Evolutionary conservation across 2,888 invertebrate species (phyloP), one percentile per base, ranked within the genome.

Genomic region (Macrosoma leucophasiata): DNA sequence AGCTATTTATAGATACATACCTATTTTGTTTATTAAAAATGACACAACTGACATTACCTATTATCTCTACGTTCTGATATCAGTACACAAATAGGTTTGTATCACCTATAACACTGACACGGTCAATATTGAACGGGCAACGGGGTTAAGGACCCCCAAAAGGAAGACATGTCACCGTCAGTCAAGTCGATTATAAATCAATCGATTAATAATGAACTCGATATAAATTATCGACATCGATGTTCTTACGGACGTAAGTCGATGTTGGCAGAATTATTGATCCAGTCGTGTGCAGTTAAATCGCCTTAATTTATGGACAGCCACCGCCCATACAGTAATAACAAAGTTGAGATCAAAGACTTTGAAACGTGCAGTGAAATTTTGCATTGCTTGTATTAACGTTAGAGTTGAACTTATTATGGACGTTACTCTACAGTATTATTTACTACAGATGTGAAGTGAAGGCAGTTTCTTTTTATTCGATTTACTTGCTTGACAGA

Each of bases 321-420:
- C 41, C 41, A n/a, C n/a, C 42, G 52, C 46, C 37, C 40, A 49
- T 46, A 39, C n/a, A 49, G 39, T 43, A 48, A 47, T 56, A 59
- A 62, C 58, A 54, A 51, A 57, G 46, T 49, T 36, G 43, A 56
- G 62, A 67, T 68, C 68, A 68, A 68, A 67, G 59, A 47, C 50
- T 48, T 58, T 55, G 48, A 52, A 50, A 57, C 48, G 37, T 46
- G 47, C 36, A 42, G 30, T 27, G 41, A 46, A 48, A 48, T 50
- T 43, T 33, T 41, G 41, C 33, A 39, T 37, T 37, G 33, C 40
- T 30, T 36, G 41, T 46, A 44, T 41, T 49, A 46, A 44, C 36
- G 45, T 39, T 46, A 38, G 41, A 38, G 13, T 35, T 36, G 36
- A 38, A 29, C 39, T 23, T 29, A 19, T 29, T 22, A 20, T 35